These are phyloP conservation scores for Scylla paramamosain DNA, from an alignment of 1,140 invertebrate species.

Conservation along the genomic window DNA sequence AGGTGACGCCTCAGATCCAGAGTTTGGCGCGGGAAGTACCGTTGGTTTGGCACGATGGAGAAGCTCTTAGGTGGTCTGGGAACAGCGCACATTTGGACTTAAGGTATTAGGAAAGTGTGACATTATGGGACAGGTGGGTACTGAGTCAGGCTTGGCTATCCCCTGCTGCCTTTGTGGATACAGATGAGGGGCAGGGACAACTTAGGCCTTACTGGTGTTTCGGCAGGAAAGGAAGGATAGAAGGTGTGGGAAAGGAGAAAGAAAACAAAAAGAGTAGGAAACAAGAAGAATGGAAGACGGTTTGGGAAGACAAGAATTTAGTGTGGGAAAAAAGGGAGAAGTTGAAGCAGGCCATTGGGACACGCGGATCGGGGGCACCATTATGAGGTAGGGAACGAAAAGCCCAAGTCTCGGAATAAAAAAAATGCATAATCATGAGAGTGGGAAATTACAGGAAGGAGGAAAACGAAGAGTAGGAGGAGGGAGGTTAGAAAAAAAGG, in stretches of 20 bases:
- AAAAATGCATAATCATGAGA: too few species aligned
- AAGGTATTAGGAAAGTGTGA: neutral
- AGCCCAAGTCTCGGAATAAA: neutral
- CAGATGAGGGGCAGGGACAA: too few species aligned
- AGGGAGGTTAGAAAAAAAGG: neutral
- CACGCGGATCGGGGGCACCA: neutral
- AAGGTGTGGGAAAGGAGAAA: neutral
- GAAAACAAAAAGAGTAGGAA: neutral
- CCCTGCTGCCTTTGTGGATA: too few species aligned
- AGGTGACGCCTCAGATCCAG: neutral
- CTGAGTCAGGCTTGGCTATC: too few species aligned
- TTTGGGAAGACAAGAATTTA: neutral
- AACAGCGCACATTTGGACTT: neutral
- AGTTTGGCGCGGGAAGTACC: neutral
- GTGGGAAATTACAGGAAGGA: neutral
- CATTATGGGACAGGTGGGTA: too few species aligned
- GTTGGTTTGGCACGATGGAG: neutral
- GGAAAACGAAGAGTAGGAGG: neutral
- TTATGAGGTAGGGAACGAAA: neutral
- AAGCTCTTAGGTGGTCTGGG: neutral
- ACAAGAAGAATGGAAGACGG: neutral
- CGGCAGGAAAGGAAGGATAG: neutral
- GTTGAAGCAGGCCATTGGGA: neutral
- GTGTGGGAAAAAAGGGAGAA: neutral
- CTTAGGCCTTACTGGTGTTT: too few species aligned